A percentile compares a stretch with the other conserved stretches of the same genome.
These are phyloP conservation scores for Idaea aversata DNA, from an alignment of 2,888 invertebrate species.

Conservation along the genomic window DNA sequence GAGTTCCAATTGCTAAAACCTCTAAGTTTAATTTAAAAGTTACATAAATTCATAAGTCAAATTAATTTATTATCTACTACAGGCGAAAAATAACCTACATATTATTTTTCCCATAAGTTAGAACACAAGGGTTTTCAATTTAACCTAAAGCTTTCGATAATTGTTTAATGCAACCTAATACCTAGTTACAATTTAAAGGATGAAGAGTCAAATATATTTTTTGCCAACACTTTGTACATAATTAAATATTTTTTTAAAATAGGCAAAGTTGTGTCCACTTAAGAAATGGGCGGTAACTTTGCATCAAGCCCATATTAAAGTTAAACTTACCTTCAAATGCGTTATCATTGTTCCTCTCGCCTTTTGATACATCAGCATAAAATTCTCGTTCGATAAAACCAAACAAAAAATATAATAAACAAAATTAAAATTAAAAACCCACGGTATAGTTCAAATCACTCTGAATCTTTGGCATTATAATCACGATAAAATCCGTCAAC, in stretches of 20 bases:
- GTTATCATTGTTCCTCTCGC: slow-evolving; percentile 75
- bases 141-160: too few species aligned
- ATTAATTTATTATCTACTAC: too few species aligned
- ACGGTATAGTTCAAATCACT: slow-evolving; percentile 64
- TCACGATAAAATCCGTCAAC: slow-evolving; percentile 38
- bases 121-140: too few species aligned
- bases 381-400: slow-evolving; percentile 33
- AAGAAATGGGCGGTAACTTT: neutral
- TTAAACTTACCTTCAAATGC: slow-evolving; percentile 62
- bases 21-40: too few species aligned
- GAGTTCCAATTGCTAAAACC: too few species aligned
- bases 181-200: too few species aligned
- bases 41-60: too few species aligned
- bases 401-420: slow-evolving; percentile 45
- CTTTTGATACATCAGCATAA: slow-evolving; percentile 67
- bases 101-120: too few species aligned
- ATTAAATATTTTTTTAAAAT: slow-evolving; percentile 31
- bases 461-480: slow-evolving; percentile 70
- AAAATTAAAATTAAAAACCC: slow-evolving; percentile 46
- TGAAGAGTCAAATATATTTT: too few species aligned
- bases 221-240: too few species aligned
- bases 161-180: too few species aligned
- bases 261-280: slow-evolving; percentile 23
- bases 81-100: too few species aligned
- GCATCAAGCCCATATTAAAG: neutral